Percentiles rank a stretch among this genome's conserved stretches.
Conservation (phyloP, 1,140 invertebrate species). For the Camponotus pennsylvanicus region DNA sequence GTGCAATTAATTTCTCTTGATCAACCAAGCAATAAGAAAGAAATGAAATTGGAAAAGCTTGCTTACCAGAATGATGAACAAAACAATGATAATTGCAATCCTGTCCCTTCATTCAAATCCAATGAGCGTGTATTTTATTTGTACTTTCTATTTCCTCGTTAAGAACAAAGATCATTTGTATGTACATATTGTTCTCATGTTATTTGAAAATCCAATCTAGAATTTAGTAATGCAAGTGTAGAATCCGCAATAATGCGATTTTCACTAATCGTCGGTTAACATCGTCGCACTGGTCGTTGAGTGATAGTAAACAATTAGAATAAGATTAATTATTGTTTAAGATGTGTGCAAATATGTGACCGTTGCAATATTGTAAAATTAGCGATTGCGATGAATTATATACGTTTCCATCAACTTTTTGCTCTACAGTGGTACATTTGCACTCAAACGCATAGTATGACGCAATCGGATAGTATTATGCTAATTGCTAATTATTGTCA, state of each 20-base stretch:
- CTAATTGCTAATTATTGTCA: conserved; percentile 24
- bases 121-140: background rate
- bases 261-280: background rate
- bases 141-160: background rate
- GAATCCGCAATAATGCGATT: background rate
- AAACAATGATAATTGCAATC: background rate
- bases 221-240: conserved; percentile 43
- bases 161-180: background rate
- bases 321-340: background rate
- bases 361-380: background rate
- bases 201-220: conserved; percentile 13
- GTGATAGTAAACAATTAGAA: background rate
- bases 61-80: background rate
- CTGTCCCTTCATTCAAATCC: background rate
- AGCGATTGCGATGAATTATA: background rate
- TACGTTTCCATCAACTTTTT: background rate
- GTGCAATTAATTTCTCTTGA: background rate
- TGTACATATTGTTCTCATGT: background rate
- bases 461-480: background rate
- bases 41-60: background rate
- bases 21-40: background rate
- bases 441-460: background rate
- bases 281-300: background rate
- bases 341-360: background rate
- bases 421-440: background rate